Evolutionary conservation across 2,797 vertebrate genomes (phyloP), one percentile per base, ranked within the genome.

Genomic region (Gorsachius magnificus): DNA sequence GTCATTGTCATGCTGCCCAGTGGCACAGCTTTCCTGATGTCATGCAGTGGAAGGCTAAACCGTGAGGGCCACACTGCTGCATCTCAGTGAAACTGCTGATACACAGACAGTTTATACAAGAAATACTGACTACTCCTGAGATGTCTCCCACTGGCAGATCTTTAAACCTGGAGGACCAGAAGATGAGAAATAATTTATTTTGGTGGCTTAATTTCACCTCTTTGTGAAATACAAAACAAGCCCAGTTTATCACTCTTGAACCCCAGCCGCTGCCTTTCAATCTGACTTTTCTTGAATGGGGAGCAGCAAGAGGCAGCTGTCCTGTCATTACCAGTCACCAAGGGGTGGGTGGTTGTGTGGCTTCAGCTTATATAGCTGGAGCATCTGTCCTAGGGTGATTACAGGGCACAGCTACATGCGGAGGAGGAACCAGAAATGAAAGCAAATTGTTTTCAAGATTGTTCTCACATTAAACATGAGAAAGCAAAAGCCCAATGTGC

Each of bases 401-500:
- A 94, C 83, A 95, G 83, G 57, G 81, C 68, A 75, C 68, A 64
- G 83, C 50, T 71, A 54, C 61, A 15, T 33, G 18, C 54, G 88
- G 87, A 89, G 93, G 90, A 94, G 84, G 92, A 96, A 76, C 75
- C 54, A 87, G 61, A 72, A 90, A 81, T 19, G 8, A 87, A 89
- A 87, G 57, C 90, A 93, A 77, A 77, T 96, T 93, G 87, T 69
- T 94, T 77, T 81, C 77, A 29, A 82, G 72, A 35, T 87, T 1
- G 0, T 85, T 94, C 87, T 48, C 69, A 10, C 9, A 0, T 81
- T 61, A 81, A 83, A 53, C 50, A 41, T 38, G 31, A 58, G 54
- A 75, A 95, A n/a, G 46, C 94, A 86, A 80, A 81, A 92, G 61
- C 28, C 16, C 41, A 61, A 9, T 1, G 1, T 70, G 20, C 46